phyloP scores from a whole-genome alignment of 2,113 vertebrate genomes.

The Festucalex cinctus region DNA sequence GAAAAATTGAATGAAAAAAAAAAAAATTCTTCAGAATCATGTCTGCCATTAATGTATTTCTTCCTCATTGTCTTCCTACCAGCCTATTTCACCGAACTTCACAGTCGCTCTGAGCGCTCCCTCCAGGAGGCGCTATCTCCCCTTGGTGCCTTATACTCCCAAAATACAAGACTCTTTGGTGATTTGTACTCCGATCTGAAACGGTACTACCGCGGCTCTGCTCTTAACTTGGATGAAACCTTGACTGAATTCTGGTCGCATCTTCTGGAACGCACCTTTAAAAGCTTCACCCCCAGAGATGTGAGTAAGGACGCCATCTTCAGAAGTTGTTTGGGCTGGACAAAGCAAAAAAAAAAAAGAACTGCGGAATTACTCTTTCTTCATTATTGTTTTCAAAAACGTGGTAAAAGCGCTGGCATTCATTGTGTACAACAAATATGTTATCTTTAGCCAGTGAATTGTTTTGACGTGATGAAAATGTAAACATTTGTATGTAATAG shows the following conservation, averaged over 20 bases:
- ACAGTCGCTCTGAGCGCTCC: slow-evolving; percentile 80
- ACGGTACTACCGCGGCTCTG: slow-evolving; percentile 85
- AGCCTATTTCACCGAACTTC: slow-evolving; percentile 88
- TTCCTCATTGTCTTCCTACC: slow-evolving; percentile 5
- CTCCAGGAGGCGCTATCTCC: slow-evolving; percentile 79
- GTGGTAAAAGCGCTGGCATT: not conserved
- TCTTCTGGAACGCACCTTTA: slow-evolving; percentile 84
- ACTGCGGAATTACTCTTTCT: not conserved
- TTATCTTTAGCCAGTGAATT: not conserved
- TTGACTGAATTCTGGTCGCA: slow-evolving; percentile 89
- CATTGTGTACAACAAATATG: not conserved
- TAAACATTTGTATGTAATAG: too few relatives aligned
- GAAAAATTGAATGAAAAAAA: not conserved
- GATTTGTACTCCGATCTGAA: slow-evolving; percentile 84
- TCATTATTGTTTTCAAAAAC: too few relatives aligned
- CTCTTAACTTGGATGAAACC: slow-evolving; percentile 86
- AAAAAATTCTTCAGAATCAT: not conserved
- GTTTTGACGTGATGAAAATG: not conserved
- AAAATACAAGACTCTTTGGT: slow-evolving; percentile 77
- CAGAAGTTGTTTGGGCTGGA: too few relatives aligned
- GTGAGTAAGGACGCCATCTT: slow-evolving; percentile 28
- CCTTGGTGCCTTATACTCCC: slow-evolving; percentile 78
- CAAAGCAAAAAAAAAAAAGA: not conserved
- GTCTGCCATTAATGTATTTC: not conserved
- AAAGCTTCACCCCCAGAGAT: slow-evolving; percentile 66